Evolutionary conservation across 2,797 vertebrate genomes (phyloP), one percentile per base, ranked within the genome.

Genomic region (Setipinna tenuifilis): DNA sequence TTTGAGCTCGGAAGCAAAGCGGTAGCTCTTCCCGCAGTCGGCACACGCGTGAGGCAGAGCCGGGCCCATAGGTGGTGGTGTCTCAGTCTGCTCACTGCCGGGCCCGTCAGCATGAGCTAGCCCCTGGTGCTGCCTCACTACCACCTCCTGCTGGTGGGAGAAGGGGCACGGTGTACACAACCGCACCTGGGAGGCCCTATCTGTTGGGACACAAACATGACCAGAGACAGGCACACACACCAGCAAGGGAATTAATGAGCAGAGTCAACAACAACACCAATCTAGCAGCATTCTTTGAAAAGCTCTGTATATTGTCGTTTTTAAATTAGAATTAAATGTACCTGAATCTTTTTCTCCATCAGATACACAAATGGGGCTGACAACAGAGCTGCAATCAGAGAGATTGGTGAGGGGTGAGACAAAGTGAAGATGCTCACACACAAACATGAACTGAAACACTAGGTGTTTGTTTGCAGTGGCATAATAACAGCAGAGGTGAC

Each of bases 1-100:
- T 19, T 81, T 88, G 50, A 90, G 65, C 59, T 84, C 85, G 48
- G 82, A 85, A 0, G 86, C 62, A 31, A 84, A 87, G 54, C 86
- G 83, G 78, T 87, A 90, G 31, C 87, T 71, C 86, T 89, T 88
- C 12, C 88, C 87, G 35, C 90, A 90, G 6, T 81, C 81, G 0
- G 75, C 44, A 23, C 88, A 89, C 54, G 82, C 35, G 21, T 87
- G 80, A 1, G 85, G 83, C 75, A 86, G 65, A 25, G 21, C 16
- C 12, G 61, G 48, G 2, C 54, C 11, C 19, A 25, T 4, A 31
- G 65, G 28, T 25, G 25, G 65, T 3, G 28, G 25, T 35, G 65
- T 71, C 4, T 71, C 25, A 6, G 7, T 84, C 44, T 68, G 83
- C 61, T 83, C 81, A 0, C 25, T 31, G 7, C n/a, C 41, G 23